phyloP scores from a whole-genome alignment of 2,888 invertebrate species.

The Hylaea fasciaria region DNA sequence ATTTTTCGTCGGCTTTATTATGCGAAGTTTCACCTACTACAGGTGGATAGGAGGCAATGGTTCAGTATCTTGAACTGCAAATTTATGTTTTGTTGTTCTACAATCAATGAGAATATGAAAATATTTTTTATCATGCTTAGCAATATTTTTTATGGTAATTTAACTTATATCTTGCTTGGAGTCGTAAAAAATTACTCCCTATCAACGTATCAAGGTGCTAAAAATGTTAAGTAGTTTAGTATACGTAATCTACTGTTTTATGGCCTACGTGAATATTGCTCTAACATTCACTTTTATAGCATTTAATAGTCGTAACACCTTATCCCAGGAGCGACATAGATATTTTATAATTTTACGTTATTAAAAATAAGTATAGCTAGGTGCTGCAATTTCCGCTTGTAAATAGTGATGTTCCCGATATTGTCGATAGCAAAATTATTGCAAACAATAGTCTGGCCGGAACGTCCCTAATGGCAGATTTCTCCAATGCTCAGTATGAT shows the following conservation, averaged over 20 bases:
- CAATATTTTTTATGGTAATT: no score
- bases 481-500: slow-evolving; percentile 75
- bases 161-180: no score
- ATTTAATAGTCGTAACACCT: slow-evolving; percentile 8
- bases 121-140: no score
- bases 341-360: slow-evolving; percentile 4
- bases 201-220: neutral
- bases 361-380: slow-evolving; percentile 5
- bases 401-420: slow-evolving; percentile 19
- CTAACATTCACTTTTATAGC: slow-evolving; percentile 16
- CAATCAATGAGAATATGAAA: no score
- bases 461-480: slow-evolving; percentile 72
- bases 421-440: slow-evolving; percentile 47
- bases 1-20: no score
- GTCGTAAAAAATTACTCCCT: no score
- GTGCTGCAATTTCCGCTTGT: slow-evolving; percentile 4
- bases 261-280: slow-evolving; percentile 6
- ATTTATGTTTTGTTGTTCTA: no score
- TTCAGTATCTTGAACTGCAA: no score
- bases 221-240: slow-evolving; percentile 6
- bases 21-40: no score
- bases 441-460: slow-evolving; percentile 57
- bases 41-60: no score
- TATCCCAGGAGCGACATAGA: no score
- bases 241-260: slow-evolving; percentile 16